A percentile compares a stretch with the other conserved stretches of the same genome.
Conservation (phyloP, 2,888 invertebrate species). For the Drosophila buzzatii region DNA sequence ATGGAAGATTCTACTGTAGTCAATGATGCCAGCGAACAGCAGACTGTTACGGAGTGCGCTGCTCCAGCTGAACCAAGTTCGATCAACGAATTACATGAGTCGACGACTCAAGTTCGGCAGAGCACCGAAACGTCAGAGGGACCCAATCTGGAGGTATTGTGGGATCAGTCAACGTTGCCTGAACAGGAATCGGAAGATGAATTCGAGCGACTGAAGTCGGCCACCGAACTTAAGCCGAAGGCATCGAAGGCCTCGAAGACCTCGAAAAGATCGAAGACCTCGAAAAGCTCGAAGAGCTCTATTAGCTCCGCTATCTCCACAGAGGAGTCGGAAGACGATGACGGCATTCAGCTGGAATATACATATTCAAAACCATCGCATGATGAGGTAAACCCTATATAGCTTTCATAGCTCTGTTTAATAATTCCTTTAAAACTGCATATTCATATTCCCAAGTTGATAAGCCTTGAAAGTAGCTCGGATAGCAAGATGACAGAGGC, state of each 20-base stretch:
- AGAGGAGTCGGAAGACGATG: neutral
- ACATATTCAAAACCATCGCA: neutral
- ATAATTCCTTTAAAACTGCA: neutral
- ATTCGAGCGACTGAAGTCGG: neutral
- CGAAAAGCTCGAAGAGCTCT: neutral
- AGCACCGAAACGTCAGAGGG: neutral
- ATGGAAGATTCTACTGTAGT: conserved; percentile 8
- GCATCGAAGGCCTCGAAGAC: neutral
- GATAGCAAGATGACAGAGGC: neutral
- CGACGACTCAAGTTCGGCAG: neutral
- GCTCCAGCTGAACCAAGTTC: rapidly evolving
- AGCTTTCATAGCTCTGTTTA: neutral
- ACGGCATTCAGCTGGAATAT: neutral
- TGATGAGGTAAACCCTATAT: neutral
- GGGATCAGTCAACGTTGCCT: neutral
- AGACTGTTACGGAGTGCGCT: neutral
- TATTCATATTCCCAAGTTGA: neutral
- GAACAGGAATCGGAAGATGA: neutral
- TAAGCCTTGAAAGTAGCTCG: neutral
- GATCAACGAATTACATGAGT: rapidly evolving
- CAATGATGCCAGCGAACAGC: neutral
- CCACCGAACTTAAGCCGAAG: neutral
- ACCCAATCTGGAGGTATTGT: neutral
- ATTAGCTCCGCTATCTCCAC: neutral
- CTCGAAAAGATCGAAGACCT: no score